Evolutionary conservation across 2,888 invertebrate genomes (phyloP).

Genomic region (Cremastinae sp.): DNA sequence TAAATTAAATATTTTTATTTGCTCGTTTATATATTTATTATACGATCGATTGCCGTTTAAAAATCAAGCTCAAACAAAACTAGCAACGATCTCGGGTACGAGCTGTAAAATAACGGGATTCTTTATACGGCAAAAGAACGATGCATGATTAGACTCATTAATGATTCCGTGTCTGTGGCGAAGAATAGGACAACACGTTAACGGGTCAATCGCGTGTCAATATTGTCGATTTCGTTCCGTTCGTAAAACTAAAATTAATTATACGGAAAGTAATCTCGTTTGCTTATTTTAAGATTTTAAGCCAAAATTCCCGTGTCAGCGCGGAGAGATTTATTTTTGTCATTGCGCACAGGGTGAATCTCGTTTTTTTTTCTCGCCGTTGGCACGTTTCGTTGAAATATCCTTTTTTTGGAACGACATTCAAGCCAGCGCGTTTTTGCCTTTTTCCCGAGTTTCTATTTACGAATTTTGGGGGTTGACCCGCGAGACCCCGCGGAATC

Average conservation of each 20-base stretch:
- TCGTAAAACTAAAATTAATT: no score
- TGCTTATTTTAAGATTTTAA: slow-evolving; percentile 9
- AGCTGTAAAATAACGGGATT: slow-evolving; percentile 51
- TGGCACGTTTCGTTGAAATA: slow-evolving; percentile 58
- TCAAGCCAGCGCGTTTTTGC: slow-evolving; percentile 50
- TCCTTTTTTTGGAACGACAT: slow-evolving; percentile 52
- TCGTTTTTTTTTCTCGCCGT: slow-evolving; percentile 13
- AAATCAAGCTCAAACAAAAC: slow-evolving; percentile 29
- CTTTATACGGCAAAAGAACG: slow-evolving; percentile 49
- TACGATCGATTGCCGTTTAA: slow-evolving; percentile 5
- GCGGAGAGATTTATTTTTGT: slow-evolving; percentile 67
- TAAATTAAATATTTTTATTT: no score
- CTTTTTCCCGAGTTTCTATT: slow-evolving; percentile 63
- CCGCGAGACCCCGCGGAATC: slow-evolving; percentile 43
- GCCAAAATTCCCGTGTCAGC: slow-evolving; percentile 40
- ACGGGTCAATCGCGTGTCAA: not conserved
- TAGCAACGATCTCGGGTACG: slow-evolving; percentile 45
- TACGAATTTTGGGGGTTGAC: slow-evolving; percentile 52
- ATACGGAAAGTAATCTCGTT: not conserved
- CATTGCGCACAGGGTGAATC: slow-evolving; percentile 48
- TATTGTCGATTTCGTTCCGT: no score
- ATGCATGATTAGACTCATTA: slow-evolving; percentile 50
- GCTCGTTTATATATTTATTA: not conserved
- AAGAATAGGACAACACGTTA: not conserved
- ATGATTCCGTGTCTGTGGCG: slow-evolving; percentile 10